Percentiles rank a stretch among this genome's conserved stretches.
These are phyloP conservation scores for Acanthosepion pharaonis DNA, from an alignment of 2,888 invertebrate species.

Conservation along the genomic window DNA sequence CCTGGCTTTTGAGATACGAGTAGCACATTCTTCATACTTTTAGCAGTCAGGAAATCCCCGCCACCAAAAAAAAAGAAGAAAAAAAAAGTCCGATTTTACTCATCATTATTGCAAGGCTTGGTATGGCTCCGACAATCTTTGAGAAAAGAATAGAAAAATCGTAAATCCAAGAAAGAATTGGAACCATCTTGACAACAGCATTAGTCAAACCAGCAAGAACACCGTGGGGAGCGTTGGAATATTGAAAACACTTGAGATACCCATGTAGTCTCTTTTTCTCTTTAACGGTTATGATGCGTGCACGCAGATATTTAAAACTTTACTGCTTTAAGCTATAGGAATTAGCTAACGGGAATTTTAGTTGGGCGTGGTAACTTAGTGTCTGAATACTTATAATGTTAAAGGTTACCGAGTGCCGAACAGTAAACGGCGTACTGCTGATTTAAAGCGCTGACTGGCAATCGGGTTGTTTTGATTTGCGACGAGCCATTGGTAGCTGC, in stretches of 20 bases:
- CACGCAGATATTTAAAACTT: neutral
- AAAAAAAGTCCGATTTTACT: too few species aligned
- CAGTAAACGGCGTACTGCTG: neutral
- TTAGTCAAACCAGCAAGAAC: neutral
- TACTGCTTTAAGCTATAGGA: neutral
- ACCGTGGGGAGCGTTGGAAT: neutral
- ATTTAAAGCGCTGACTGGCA: neutral
- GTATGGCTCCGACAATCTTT: too few species aligned
- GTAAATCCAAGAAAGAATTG: too few species aligned
- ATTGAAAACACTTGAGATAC: neutral
- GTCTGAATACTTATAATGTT: neutral
- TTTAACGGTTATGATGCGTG: neutral
- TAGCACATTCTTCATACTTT: too few species aligned
- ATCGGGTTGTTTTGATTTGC: neutral
- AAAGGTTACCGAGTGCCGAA: neutral
- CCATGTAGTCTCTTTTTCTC: neutral
- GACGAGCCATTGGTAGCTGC: neutral
- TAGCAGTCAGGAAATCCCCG: too few species aligned
- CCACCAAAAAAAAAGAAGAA: too few species aligned
- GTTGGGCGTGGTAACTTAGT: neutral
- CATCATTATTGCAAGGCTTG: too few species aligned
- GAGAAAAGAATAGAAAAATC: too few species aligned
- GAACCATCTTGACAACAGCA: too few species aligned
- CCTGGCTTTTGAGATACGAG: too few species aligned
- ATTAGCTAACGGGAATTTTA: neutral